Evolutionary conservation across 2,888 invertebrate genomes (phyloP).

Genomic region (Phoenoteleia sp.): DNA sequence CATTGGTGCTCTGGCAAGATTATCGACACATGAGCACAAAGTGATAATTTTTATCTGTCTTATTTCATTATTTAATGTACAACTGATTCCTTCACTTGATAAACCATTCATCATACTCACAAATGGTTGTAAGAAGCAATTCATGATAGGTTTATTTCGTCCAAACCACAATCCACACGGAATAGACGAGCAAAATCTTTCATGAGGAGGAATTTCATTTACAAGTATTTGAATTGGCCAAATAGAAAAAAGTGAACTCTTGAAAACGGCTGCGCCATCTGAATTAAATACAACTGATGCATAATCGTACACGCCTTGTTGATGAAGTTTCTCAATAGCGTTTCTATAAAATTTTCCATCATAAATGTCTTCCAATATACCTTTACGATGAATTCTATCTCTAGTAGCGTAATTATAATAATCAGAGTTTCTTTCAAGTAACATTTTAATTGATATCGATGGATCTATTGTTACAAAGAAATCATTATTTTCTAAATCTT

Average conservation of each 20-base stretch:
- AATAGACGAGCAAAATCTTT: slow-evolving; percentile 24
- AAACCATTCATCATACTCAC: slow-evolving; percentile 45
- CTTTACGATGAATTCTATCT: slow-evolving; percentile 19
- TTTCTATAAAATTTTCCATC: slow-evolving; percentile 44
- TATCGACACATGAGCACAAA: slow-evolving; percentile 62
- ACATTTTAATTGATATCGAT: slow-evolving; percentile 21
- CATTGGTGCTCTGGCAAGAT: slow-evolving; percentile 41
- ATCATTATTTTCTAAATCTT: slow-evolving; percentile 7
- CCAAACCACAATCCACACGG: slow-evolving; percentile 58
- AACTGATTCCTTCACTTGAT: slow-evolving; percentile 37
- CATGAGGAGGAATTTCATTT: slow-evolving; percentile 41
- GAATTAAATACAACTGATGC: slow-evolving; percentile 39
- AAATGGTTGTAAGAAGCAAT: slow-evolving; percentile 41
- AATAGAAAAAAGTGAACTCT: slow-evolving; percentile 38
- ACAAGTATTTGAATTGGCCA: slow-evolving; percentile 49
- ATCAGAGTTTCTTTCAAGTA: slow-evolving; percentile 16
- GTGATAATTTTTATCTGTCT: slow-evolving; percentile 35
- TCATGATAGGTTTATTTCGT: slow-evolving; percentile 50
- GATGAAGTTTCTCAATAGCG: background rate
- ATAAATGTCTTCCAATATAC: slow-evolving; percentile 33
- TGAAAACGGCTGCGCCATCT: slow-evolving; percentile 35
- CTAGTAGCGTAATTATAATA: slow-evolving; percentile 38
- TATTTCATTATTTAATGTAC: slow-evolving; percentile 42
- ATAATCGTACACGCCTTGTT: slow-evolving; percentile 9
- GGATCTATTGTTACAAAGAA: slow-evolving; percentile 58